Conservation (phyloP, 2,113 vertebrate genomes). For the Miniopterus natalensis region DNA sequence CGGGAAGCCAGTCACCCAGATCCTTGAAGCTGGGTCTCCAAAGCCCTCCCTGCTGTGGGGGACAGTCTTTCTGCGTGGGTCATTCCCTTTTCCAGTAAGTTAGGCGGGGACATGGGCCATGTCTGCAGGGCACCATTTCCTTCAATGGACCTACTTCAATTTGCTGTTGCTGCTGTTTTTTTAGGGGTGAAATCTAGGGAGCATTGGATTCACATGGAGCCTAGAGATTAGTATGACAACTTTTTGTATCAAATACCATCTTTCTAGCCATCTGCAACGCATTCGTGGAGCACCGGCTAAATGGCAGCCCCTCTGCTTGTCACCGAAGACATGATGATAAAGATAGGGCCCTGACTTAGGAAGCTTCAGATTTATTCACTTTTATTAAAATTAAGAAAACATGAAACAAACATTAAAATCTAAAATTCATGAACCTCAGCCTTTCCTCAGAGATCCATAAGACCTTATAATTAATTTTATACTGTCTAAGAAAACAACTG, state of each 20-base stretch:
- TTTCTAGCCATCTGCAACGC: background rate
- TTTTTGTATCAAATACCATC: background rate
- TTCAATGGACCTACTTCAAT: accelerated
- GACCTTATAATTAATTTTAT: background rate
- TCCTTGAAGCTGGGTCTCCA: background rate
- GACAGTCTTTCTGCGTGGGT: too few relatives aligned
- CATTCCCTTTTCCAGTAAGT: background rate
- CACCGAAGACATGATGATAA: background rate
- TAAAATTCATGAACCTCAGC: background rate
- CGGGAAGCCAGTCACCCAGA: background rate
- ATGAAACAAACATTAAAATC: slow-evolving; percentile 19
- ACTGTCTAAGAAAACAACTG: background rate
- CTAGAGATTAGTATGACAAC: background rate
- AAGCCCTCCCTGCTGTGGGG: background rate
- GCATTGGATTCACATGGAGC: background rate
- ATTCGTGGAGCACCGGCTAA: too few relatives aligned
- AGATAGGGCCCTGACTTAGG: background rate
- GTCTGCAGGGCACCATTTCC: background rate
- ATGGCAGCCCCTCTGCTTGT: background rate
- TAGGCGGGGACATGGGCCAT: background rate
- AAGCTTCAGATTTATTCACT: background rate
- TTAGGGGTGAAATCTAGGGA: background rate
- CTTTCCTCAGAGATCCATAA: slow-evolving; percentile 9
- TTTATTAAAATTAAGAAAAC: slow-evolving; percentile 15
- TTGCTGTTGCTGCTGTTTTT: background rate